Evolutionary conservation across 1,140 invertebrate species (phyloP).

Genomic region (Homalodisca vitripennis): DNA sequence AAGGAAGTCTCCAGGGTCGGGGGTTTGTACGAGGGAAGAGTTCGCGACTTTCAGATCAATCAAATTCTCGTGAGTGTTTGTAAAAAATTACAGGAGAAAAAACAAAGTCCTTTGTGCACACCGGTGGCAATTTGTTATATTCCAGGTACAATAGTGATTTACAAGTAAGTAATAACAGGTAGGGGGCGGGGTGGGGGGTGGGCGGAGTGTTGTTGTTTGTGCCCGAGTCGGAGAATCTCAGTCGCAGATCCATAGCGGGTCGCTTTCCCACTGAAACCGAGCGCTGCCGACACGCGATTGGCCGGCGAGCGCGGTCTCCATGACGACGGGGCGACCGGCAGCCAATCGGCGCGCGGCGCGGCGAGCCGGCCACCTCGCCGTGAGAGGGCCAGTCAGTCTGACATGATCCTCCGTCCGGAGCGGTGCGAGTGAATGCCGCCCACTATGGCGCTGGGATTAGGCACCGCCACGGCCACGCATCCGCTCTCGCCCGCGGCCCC

Average conservation of each 20-base stretch:
- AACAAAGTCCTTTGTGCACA: conserved; percentile 17
- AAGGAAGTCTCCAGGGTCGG: neutral
- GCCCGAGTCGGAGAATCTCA: conserved; percentile 30
- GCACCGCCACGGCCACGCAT: conserved; percentile 43
- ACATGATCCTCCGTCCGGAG: conserved; percentile 26
- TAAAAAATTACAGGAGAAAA: conserved; percentile 3
- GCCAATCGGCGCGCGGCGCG: conserved; percentile 34
- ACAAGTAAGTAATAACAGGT: conserved; percentile 27
- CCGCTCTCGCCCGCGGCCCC: conserved; percentile 25
- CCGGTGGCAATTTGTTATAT: conserved; percentile 34
- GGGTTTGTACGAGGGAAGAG: neutral
- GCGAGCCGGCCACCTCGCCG: conserved; percentile 34
- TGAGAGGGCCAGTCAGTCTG: conserved; percentile 26
- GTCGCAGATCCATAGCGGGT: conserved; percentile 33
- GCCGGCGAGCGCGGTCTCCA: conserved; percentile 38
- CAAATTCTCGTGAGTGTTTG: conserved; percentile 4
- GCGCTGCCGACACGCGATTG: conserved; percentile 34
- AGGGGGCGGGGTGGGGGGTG: neutral
- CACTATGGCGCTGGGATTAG: conserved; percentile 49
- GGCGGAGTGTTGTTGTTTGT: conserved; percentile 30
- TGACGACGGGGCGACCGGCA: conserved; percentile 36
- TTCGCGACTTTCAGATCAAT: conserved; percentile 6
- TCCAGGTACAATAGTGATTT: conserved; percentile 31
- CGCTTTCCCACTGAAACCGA: conserved; percentile 38
- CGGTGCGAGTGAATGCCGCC: conserved; percentile 41